phyloP scores from a whole-genome alignment of 1,140 invertebrate genomes.

The Harpegnathos saltator region DNA sequence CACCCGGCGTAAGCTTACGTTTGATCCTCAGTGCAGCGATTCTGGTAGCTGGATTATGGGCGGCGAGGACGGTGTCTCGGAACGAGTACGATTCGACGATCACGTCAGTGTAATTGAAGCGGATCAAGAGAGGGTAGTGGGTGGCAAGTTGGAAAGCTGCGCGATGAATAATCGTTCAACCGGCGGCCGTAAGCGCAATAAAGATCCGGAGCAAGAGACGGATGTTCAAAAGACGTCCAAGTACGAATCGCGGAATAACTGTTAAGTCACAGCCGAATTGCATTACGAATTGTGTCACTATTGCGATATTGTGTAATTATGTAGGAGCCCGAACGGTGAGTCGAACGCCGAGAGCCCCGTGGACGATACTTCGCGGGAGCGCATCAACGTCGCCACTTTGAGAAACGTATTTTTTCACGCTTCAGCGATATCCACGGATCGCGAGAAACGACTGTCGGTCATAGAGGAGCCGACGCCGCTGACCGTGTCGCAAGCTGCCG shows the following conservation, averaged over 20 bases:
- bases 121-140: slow-evolving; percentile 75
- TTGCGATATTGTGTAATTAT: slow-evolving; percentile 26
- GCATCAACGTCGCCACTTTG: slow-evolving; percentile 79
- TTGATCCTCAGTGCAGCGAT: slow-evolving; percentile 82
- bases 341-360: slow-evolving; percentile 69
- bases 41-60: slow-evolving; percentile 82
- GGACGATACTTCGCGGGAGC: slow-evolving; percentile 76
- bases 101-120: slow-evolving; percentile 86
- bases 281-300: background rate
- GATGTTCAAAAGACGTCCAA: slow-evolving; percentile 72
- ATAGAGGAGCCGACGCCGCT: slow-evolving; percentile 80
- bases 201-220: slow-evolving; percentile 79
- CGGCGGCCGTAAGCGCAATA: slow-evolving; percentile 80
- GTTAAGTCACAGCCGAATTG: background rate
- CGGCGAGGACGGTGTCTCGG: slow-evolving; percentile 87
- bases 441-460: slow-evolving; percentile 81
- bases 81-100: slow-evolving; percentile 87
- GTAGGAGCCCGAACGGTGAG: slow-evolving; percentile 75
- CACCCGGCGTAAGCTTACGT: slow-evolving; percentile 79
- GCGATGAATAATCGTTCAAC: slow-evolving; percentile 61
- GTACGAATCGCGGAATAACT: slow-evolving; percentile 44
- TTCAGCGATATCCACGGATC: slow-evolving; percentile 74
- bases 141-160: slow-evolving; percentile 54
- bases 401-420: slow-evolving; percentile 83
- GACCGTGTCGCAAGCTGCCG: slow-evolving; percentile 59